Percentiles rank a stretch among this genome's conserved stretches.
Evolutionary conservation across 2,113 vertebrate genomes (phyloP).

Genomic region (Cisticola juncidis): DNA sequence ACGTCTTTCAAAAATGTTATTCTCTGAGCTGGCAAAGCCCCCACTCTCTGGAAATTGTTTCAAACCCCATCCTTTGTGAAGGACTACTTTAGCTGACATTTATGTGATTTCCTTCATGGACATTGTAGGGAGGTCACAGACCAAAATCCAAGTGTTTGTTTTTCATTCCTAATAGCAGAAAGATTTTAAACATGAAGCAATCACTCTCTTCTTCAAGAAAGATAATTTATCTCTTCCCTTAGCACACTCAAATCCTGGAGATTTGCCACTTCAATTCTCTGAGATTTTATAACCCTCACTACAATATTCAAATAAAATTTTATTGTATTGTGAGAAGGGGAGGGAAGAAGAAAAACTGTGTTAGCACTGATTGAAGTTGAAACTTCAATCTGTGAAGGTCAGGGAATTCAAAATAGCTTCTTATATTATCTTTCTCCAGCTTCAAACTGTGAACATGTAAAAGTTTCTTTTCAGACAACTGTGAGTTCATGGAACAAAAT

Average conservation of each 20-base stretch:
- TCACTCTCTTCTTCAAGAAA: conserved; percentile 29
- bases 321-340: conserved; percentile 18
- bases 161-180: conserved; percentile 31
- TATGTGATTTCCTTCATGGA: not conserved
- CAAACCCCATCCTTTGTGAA: not conserved
- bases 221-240: conserved; percentile 50
- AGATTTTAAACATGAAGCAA: conserved; percentile 53
- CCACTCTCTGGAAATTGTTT: not conserved
- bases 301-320: conserved; percentile 54
- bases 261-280: conserved; percentile 47
- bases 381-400: conserved; percentile 14
- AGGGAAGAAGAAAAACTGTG: not conserved
- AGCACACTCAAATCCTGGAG: conserved; percentile 46
- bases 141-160: conserved; percentile 22
- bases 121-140: not conserved
- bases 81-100: not conserved
- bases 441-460: not conserved
- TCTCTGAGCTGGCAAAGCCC: not conserved
- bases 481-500: not conserved
- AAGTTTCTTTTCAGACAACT: not conserved
- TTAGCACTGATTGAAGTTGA: conserved; percentile 33
- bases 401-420: conserved; percentile 10
- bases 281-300: conserved; percentile 22
- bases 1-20: not conserved
- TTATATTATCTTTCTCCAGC: not conserved